These are phyloP conservation scores for Bilobella aurantiaca DNA, from an alignment of 1,140 invertebrate genomes.

Conservation along the genomic window DNA sequence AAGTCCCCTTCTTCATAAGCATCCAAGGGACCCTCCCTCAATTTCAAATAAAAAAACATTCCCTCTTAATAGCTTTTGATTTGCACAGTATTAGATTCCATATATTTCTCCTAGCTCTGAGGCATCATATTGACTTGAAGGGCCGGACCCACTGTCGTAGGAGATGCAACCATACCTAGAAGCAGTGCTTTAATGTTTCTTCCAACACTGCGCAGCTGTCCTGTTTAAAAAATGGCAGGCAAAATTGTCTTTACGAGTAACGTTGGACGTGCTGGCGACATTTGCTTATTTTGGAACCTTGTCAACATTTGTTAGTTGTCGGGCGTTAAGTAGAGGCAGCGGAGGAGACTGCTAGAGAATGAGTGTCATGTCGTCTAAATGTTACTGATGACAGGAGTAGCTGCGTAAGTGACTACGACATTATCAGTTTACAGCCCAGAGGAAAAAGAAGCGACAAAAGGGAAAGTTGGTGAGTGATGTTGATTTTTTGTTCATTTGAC, in stretches of 20 bases:
- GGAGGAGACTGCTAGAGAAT: too few relatives aligned
- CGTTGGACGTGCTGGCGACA: too few relatives aligned
- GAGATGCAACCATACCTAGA: too few relatives aligned
- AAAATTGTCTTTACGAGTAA: too few relatives aligned
- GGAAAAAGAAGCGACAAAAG: neutral
- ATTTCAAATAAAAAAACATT: neutral
- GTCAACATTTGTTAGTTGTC: too few relatives aligned
- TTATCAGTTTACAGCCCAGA: neutral
- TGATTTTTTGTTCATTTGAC: slow-evolving; percentile 17
- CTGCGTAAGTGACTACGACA: neutral
- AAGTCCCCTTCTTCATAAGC: neutral
- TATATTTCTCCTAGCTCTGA: slow-evolving; percentile 15
- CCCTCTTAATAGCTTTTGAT: slow-evolving; percentile 21
- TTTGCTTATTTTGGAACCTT: too few relatives aligned
- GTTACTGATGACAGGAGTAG: neutral
- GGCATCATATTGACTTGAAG: slow-evolving; percentile 23
- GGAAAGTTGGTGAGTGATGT: slow-evolving; percentile 14
- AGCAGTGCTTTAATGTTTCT: too few relatives aligned
- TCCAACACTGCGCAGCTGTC: too few relatives aligned
- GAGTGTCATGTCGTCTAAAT: neutral
- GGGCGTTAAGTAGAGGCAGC: too few relatives aligned
- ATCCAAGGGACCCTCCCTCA: neutral
- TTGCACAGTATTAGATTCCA: slow-evolving; percentile 22
- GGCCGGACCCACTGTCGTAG: neutral
- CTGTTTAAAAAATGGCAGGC: too few relatives aligned